These are phyloP conservation scores for Vipera latastei DNA, from an alignment of 2,797 vertebrate species.

Conservation along the genomic window DNA sequence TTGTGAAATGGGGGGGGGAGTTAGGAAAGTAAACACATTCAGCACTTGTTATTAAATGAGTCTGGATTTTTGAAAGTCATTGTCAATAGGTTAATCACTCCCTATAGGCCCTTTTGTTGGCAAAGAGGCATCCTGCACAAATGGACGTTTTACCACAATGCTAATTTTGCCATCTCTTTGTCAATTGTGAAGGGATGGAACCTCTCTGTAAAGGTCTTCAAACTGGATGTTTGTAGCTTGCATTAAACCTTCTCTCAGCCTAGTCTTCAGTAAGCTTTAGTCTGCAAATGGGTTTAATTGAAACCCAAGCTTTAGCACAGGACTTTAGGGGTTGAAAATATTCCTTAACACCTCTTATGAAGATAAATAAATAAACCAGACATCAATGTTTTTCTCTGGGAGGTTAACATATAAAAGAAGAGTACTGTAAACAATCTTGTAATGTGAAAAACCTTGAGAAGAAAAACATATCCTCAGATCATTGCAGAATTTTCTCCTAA, in stretches of 20 bases:
- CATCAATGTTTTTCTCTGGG: slow-evolving; percentile 22
- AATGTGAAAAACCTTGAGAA: slow-evolving; percentile 21
- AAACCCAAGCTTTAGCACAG: slow-evolving; percentile 56
- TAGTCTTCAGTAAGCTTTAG: slow-evolving; percentile 62
- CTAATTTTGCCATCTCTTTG: slow-evolving; percentile 70
- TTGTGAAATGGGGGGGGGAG: slow-evolving; percentile 74
- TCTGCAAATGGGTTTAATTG: slow-evolving; percentile 65
- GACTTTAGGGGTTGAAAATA: slow-evolving; percentile 45
- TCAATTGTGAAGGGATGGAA: slow-evolving; percentile 67
- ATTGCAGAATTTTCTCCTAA: not conserved
- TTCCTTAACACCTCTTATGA: slow-evolving; percentile 51
- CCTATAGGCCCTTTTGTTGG: slow-evolving; percentile 70
- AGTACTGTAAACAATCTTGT: not conserved
- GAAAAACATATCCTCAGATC: not conserved
- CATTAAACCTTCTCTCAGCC: slow-evolving; percentile 62
- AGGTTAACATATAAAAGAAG: slow-evolving; percentile 22
- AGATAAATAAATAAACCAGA: slow-evolving; percentile 54
- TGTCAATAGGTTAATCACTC: slow-evolving; percentile 81
- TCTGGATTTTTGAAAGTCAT: slow-evolving; percentile 73
- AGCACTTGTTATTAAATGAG: slow-evolving; percentile 76
- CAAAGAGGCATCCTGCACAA: slow-evolving; percentile 73
- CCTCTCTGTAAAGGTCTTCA: slow-evolving; percentile 62
- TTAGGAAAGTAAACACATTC: slow-evolving; percentile 78
- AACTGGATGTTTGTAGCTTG: slow-evolving; percentile 67
- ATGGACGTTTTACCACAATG: slow-evolving; percentile 74